Evolutionary conservation across 2,888 invertebrate genomes (phyloP).

Genomic region (Tachina fera): DNA sequence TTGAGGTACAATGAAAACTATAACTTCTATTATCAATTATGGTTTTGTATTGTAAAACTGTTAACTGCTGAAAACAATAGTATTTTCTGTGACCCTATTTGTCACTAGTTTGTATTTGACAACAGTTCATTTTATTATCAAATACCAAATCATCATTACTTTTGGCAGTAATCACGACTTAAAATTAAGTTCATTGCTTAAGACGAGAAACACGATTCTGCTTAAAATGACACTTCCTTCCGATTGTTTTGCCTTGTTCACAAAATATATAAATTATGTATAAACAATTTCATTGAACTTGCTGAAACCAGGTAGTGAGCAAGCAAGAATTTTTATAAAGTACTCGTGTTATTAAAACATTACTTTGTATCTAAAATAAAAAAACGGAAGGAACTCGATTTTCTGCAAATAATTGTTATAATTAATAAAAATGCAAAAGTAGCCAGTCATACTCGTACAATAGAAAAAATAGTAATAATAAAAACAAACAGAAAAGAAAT

Average conservation of each 20-base stretch:
- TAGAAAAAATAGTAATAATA: too few relatives aligned
- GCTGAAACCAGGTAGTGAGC: background rate
- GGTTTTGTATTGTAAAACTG: too few relatives aligned
- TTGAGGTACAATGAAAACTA: too few relatives aligned
- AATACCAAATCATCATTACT: background rate
- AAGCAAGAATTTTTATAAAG: background rate
- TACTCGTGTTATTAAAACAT: background rate
- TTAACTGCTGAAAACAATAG: background rate
- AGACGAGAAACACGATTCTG: constrained; percentile 28
- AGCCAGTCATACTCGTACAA: too few relatives aligned
- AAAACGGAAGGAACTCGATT: too few relatives aligned
- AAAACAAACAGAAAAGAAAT: too few relatives aligned
- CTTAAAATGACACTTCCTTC: constrained; percentile 40
- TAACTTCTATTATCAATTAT: too few relatives aligned
- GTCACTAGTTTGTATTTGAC: constrained; percentile 1
- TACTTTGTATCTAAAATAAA: too few relatives aligned
- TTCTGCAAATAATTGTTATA: too few relatives aligned
- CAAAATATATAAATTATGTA: background rate
- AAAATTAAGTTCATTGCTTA: constrained; percentile 17
- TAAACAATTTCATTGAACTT: background rate
- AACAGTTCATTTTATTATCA: background rate
- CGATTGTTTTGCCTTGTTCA: constrained; percentile 19
- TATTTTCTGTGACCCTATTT: background rate
- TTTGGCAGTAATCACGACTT: constrained; percentile 32
- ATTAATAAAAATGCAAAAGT: too few relatives aligned